These are phyloP conservation scores for Protobothrops mucrosquamatus DNA, from an alignment of 2,113 vertebrate species.

Conservation along the genomic window DNA sequence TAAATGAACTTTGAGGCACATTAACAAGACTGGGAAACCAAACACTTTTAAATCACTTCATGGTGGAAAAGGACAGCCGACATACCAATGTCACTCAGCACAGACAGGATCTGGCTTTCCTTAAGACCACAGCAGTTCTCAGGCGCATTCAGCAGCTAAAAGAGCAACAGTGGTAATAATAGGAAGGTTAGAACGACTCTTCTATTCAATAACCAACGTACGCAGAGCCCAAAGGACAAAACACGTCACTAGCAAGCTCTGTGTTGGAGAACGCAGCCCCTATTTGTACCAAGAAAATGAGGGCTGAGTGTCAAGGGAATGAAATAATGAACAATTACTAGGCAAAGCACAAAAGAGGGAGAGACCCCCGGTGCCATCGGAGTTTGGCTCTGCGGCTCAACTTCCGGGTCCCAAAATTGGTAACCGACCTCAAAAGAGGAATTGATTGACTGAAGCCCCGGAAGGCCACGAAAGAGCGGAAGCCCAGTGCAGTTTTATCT, in stretches of 20 bases:
- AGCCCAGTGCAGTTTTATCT: not conserved
- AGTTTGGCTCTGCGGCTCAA: not conserved
- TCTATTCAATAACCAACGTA: not conserved
- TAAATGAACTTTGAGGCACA: not conserved
- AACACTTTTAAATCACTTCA: not conserved
- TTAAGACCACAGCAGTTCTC: conserved; percentile 98
- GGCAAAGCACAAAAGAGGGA: not conserved
- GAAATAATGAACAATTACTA: not conserved
- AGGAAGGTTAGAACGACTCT: not conserved
- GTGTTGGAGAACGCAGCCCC: not conserved
- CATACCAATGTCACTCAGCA: conserved; percentile 92
- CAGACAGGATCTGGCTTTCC: conserved; percentile 91
- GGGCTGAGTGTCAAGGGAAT: not conserved
- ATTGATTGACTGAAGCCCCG: not conserved
- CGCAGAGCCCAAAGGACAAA: not conserved
- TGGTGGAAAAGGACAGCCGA: conserved; percentile 30
- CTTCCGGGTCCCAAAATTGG: not conserved
- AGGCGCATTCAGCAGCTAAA: conserved; percentile 90
- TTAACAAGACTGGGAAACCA: too few relatives aligned
- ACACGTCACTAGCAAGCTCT: not conserved
- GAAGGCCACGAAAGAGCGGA: not conserved
- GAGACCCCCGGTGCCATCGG: not conserved
- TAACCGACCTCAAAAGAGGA: not conserved
- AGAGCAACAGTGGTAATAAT: conserved; percentile 18
- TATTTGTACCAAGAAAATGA: not conserved